phyloP scores from a whole-genome alignment of 2,888 invertebrate genomes.

The Noctua pronuba region DNA sequence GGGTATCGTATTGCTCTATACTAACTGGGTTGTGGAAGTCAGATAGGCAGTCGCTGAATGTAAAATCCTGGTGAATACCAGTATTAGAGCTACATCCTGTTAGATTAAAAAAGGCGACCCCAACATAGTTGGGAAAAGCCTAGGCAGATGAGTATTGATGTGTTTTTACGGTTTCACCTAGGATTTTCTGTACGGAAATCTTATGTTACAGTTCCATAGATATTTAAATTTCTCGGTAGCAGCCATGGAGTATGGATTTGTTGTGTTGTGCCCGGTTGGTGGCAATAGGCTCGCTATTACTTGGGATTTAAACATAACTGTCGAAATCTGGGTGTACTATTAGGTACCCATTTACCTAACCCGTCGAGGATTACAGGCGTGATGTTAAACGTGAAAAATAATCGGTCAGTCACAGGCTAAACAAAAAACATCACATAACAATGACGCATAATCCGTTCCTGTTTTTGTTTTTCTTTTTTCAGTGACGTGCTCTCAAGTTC shows the following conservation, averaged over 20 bases:
- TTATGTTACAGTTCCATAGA: not conserved
- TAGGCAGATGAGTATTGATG: not conserved
- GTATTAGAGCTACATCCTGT: too few species aligned
- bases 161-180: slow-evolving; percentile 2
- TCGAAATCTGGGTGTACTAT: not conserved
- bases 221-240: not conserved
- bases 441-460: slow-evolving; percentile 20
- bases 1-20: too few species aligned
- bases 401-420: not conserved
- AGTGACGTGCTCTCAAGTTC: slow-evolving; percentile 5
- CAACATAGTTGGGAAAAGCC: too few species aligned
- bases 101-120: too few species aligned
- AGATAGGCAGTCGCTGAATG: too few species aligned
- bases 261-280: not conserved
- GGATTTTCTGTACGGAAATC: slow-evolving; percentile 6
- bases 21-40: too few species aligned
- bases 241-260: not conserved
- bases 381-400: not conserved
- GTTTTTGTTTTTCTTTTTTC: slow-evolving; percentile 28
- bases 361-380: not conserved
- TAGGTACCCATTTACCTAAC: not conserved
- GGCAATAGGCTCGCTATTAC: not conserved
- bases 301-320: not conserved
- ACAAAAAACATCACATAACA: not conserved
- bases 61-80: too few species aligned